Percentiles rank a stretch among this genome's conserved stretches.
These are phyloP conservation scores for Albula goreensis DNA, from an alignment of 2,113 vertebrate genomes.

Conservation along the genomic window DNA sequence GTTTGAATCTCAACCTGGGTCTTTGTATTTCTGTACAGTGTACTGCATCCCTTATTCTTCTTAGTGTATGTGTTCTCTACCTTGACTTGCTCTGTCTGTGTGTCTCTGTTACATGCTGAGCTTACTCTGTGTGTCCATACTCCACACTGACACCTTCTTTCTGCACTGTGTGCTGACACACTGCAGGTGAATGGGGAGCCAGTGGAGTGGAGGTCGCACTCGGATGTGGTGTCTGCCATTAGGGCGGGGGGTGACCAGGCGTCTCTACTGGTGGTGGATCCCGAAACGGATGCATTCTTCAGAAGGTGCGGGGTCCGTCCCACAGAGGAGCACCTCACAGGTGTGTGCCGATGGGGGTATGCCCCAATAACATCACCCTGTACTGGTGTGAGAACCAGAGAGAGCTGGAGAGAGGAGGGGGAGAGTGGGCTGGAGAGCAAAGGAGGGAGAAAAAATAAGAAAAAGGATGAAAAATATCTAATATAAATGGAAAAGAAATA, in stretches of 20 bases:
- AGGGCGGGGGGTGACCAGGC: conserved; percentile 75
- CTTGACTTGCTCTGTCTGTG: neutral
- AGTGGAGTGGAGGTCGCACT: conserved; percentile 85
- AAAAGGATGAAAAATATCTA: no score
- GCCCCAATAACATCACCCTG: neutral
- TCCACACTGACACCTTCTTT: neutral
- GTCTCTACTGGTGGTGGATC: conserved; percentile 87
- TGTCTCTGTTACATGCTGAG: neutral
- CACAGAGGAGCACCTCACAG: conserved; percentile 72
- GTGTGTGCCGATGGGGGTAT: conserved; percentile 60
- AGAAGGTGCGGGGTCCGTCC: conserved; percentile 84
- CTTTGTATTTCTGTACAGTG: neutral
- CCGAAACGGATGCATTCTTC: conserved; percentile 85
- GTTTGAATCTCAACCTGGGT: neutral
- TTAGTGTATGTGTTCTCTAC: neutral
- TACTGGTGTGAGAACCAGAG: neutral
- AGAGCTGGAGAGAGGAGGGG: no score
- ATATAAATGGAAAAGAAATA: no score
- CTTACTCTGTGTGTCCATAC: conserved; percentile 8
- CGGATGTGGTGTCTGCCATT: conserved; percentile 83
- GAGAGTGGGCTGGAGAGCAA: no score
- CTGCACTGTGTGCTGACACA: neutral
- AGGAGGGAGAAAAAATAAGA: no score
- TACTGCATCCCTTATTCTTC: neutral
- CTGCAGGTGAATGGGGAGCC: conserved; percentile 82